phyloP scores from a whole-genome alignment of 2,888 invertebrate genomes.

The Yponomeuta evonymella region DNA sequence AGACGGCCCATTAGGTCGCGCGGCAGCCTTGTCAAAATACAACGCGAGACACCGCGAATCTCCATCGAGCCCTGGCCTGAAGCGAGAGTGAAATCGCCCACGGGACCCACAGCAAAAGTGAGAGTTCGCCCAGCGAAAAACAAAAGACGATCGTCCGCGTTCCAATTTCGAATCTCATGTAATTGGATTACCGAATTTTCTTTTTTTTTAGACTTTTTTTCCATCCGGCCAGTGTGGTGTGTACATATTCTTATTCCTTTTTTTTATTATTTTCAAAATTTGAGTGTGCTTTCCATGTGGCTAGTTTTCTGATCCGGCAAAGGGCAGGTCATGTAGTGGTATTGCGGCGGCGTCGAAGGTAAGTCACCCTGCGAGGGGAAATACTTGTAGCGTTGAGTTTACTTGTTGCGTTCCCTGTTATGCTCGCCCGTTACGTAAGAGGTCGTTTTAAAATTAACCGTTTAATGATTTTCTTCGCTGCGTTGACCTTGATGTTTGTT shows the following conservation, averaged over 20 bases:
- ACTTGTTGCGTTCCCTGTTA: constrained; percentile 61
- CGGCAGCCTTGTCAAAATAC: constrained; percentile 63
- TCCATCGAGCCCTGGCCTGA: constrained; percentile 15
- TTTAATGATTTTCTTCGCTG: not conserved
- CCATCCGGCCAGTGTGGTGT: not conserved
- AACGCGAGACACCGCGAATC: constrained; percentile 45
- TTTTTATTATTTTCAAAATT: not conserved
- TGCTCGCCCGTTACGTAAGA: constrained; percentile 56
- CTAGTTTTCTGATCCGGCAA: not conserved
- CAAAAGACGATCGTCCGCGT: constrained; percentile 9
- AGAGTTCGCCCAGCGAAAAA: constrained; percentile 16
- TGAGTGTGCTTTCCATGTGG: not conserved
- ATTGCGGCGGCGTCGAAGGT: constrained; percentile 23
- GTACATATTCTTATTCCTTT: not conserved
- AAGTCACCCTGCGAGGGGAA: constrained; percentile 33
- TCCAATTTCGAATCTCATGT: not conserved
- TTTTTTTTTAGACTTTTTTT: not conserved
- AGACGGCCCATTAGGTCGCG: constrained; percentile 51
- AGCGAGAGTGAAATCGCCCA: constrained; percentile 7
- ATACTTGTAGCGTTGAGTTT: constrained; percentile 46
- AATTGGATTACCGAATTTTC: not conserved
- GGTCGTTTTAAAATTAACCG: constrained; percentile 35
- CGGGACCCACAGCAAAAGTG: constrained; percentile 29
- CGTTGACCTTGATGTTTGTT: constrained; percentile 10
- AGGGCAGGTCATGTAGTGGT: not conserved